Conservation (phyloP, 2,113 vertebrate genomes). For the Phodopus roborovskii region DNA sequence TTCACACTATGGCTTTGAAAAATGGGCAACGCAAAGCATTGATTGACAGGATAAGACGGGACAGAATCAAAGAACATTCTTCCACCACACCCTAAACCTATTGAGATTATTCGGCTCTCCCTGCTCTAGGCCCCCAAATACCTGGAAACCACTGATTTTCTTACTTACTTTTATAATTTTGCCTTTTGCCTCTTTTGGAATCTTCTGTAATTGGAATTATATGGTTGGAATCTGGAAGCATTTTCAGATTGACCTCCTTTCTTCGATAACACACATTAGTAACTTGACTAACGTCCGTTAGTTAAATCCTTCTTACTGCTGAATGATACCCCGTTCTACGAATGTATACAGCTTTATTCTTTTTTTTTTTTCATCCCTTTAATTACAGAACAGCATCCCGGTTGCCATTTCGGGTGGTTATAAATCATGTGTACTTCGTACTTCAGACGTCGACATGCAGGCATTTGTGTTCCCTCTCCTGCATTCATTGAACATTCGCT, state of each 20-base stretch:
- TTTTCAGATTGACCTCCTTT: background rate
- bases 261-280: background rate
- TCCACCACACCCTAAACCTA: background rate
- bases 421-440: background rate
- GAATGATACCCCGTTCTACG: background rate
- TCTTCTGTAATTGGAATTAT: background rate
- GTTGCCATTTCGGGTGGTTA: background rate
- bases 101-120: background rate
- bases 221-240: background rate
- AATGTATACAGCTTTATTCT: rapidly evolving
- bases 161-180: background rate
- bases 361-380: background rate
- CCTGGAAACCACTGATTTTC: too few species aligned
- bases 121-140: rapidly evolving
- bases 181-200: background rate
- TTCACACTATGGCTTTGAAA: background rate
- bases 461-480: background rate
- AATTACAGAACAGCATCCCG: background rate
- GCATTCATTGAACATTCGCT: too few species aligned
- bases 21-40: too few species aligned
- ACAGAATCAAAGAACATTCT: background rate
- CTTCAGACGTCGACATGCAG: too few species aligned
- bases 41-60: too few species aligned
- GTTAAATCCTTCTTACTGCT: background rate
- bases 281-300: background rate